These are phyloP conservation scores for Tragelaphus scriptus DNA, from an alignment of 2,113 vertebrate species.

Conservation along the genomic window DNA sequence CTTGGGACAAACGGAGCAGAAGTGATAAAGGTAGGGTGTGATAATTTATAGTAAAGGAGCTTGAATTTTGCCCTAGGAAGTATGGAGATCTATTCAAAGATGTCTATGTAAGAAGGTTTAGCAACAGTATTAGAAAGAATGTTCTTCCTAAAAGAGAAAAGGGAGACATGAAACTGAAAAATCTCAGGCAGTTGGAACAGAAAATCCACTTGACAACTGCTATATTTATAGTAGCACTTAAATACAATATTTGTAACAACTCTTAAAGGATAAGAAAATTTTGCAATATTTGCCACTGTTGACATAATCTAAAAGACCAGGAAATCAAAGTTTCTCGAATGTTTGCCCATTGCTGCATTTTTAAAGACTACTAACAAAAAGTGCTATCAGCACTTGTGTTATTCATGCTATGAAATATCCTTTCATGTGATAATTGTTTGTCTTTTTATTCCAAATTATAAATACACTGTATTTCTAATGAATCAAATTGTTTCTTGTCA, in stretches of 20 bases:
- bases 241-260: neutral
- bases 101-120: neutral
- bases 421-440: neutral
- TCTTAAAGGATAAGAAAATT: neutral
- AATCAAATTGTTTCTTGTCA: neutral
- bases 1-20: neutral
- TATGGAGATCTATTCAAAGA: neutral
- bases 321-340: neutral
- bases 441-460: neutral
- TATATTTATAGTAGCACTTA: neutral
- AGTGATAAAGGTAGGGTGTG: neutral
- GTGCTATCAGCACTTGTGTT: neutral
- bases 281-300: neutral
- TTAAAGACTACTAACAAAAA: neutral
- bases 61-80: neutral
- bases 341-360: neutral
- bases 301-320: neutral
- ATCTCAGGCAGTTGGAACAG: neutral
- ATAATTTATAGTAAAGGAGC: neutral
- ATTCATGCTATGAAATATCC: neutral
- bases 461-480: neutral
- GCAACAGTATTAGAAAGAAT: neutral
- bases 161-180: neutral
- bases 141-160: neutral
- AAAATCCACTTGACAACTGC: neutral